Base-by-base conservation (phyloP, 2,888 invertebrate genomes). In the Cetonia aurata region DNA sequence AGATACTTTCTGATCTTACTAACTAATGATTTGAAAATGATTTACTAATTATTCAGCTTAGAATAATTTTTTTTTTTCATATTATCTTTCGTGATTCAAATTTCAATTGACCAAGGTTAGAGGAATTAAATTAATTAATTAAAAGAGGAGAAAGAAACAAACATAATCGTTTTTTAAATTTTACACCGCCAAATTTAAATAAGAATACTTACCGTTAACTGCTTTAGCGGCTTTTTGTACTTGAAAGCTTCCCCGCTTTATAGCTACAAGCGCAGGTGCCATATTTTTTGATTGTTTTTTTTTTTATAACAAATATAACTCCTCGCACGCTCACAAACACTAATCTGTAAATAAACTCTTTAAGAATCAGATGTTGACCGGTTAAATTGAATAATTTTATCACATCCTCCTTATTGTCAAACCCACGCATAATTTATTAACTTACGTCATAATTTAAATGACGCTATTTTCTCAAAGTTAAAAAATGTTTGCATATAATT, bases 241-340 rank as follows among this genome's bases (percentile, higher is more conserved):
- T 78, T 88, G 87, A 72, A 87, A 85, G 78, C 87, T 86, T 69
- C 87, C 84, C 60, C 86, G 81, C 80, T 87, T 87, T 37, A 87
- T 73, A 31, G 83, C 83, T 6, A 79, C 75, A 17, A 78, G 66
- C 42, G 75, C 75, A 8, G 76, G 74, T 19, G 77, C 72, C 78
- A 78, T 76, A 25, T 4, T 25, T 25, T 4, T 25, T n/a, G n/a
- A n/a, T n/a, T 25, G 1, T 25, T 25, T 25, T 17, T 17, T 15
- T 15, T 12, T 25, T 19, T 41, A 15, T n/a, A 4, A 12, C 9
- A 57, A 13, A 57, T 17, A 57, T 15, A 3, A 57, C 57, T 41
- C 13, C n/a, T 10, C 48, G 31, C 46, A 56, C 25, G 9, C 19
- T 1, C 1, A 59, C 19, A 19, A 60, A 48, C 9, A 33, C 56